phyloP scores from a whole-genome alignment of 2,888 invertebrate species.

The Pachycephus smyrnensis region DNA sequence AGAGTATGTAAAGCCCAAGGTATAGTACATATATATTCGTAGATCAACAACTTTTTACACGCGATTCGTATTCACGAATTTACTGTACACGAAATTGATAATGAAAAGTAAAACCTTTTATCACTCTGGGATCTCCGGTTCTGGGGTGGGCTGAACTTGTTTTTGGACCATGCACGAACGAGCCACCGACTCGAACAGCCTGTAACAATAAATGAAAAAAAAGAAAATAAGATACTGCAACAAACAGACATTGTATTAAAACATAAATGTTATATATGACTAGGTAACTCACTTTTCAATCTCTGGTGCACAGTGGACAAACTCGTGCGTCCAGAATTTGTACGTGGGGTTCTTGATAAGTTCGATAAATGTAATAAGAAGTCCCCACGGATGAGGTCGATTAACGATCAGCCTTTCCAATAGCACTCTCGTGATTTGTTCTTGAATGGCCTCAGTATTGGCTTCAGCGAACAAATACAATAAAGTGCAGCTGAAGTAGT shows the following conservation, averaged over 20 bases:
- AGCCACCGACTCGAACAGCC: slow-evolving; percentile 96
- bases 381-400: slow-evolving; percentile 99
- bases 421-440: slow-evolving; percentile 96
- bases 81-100: slow-evolving; percentile 60
- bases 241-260: slow-evolving; percentile 5
- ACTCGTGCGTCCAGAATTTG: slow-evolving; percentile 99
- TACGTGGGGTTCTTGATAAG: slow-evolving; percentile 98
- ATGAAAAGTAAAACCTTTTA: slow-evolving; percentile 59
- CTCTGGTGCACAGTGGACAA: slow-evolving; percentile 99
- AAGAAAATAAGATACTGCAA: slow-evolving; percentile 12
- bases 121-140: slow-evolving; percentile 78
- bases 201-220: slow-evolving; percentile 63
- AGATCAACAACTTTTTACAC: slow-evolving; percentile 65
- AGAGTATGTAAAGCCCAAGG: slow-evolving; percentile 46
- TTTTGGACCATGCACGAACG: slow-evolving; percentile 94
- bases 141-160: slow-evolving; percentile 75
- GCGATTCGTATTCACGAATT: slow-evolving; percentile 50
- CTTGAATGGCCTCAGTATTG: slow-evolving; percentile 97
- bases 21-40: slow-evolving; percentile 39
- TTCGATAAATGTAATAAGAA: slow-evolving; percentile 98
- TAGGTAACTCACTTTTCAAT: slow-evolving; percentile 90
- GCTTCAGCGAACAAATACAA: slow-evolving; percentile 98
- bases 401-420: slow-evolving; percentile 97
- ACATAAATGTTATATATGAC: slow-evolving; percentile 14
- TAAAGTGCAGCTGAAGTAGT: slow-evolving; percentile 98